A percentile compares a stretch with the other conserved stretches of the same genome.
These are phyloP conservation scores for Platyscapa corneri DNA, from an alignment of 1,140 invertebrate species.

Conservation along the genomic window DNA sequence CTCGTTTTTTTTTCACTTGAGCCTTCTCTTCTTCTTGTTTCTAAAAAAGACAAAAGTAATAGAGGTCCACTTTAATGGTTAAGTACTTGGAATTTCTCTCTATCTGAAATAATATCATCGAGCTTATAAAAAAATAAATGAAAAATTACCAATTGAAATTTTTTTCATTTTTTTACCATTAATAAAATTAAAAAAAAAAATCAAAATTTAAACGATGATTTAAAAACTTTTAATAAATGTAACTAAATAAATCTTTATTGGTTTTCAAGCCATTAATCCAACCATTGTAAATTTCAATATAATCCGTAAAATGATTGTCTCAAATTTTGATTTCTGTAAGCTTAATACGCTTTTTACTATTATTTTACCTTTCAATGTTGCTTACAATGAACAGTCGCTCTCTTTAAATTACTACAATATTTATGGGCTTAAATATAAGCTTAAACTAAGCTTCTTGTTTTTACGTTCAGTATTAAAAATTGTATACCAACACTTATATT, in stretches of 20 bases:
- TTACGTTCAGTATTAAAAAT: neutral
- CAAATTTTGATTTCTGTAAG: too few species aligned
- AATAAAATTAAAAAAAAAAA: slow-evolving; percentile 49
- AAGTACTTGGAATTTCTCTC: neutral
- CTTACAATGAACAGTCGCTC: too few species aligned
- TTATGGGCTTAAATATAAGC: neutral
- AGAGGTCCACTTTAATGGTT: neutral
- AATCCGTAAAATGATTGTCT: neutral
- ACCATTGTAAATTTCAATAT: neutral
- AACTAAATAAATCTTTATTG: neutral
- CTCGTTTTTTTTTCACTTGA: slow-evolving; percentile 76
- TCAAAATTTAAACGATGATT: neutral
- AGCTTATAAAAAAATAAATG: slow-evolving; percentile 37
- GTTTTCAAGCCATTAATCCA: slow-evolving; percentile 26
- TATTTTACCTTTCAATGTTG: too few species aligned
- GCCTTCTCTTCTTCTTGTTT: slow-evolving; percentile 81
- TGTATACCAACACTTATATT: neutral
- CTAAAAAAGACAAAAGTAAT: slow-evolving; percentile 74
- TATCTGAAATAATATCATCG: slow-evolving; percentile 34
- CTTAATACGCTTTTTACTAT: too few species aligned
- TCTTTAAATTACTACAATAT: too few species aligned
- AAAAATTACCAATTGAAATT: neutral
- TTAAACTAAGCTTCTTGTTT: neutral
- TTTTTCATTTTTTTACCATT: slow-evolving; percentile 19
- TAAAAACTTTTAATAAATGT: slow-evolving; percentile 24